Conservation (phyloP, 2,113 vertebrate genomes). For the Halcyon malimbica region DNA sequence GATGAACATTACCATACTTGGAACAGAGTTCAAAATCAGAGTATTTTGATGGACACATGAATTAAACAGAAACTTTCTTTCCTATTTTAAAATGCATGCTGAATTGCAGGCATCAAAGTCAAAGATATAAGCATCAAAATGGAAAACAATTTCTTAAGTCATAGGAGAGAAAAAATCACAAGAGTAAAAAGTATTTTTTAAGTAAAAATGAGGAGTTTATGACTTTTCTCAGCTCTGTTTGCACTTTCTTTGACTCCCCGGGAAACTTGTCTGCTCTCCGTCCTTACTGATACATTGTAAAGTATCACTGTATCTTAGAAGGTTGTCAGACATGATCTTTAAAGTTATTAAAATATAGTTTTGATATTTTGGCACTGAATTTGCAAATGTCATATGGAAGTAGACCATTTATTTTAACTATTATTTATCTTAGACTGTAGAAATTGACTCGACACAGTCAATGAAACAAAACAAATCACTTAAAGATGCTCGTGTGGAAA, state of each 20-base stretch:
- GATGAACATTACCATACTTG: not conserved
- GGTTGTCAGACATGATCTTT: too few relatives aligned
- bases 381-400: too few relatives aligned
- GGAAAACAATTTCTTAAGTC: not conserved
- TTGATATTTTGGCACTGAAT: too few relatives aligned
- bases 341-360: too few relatives aligned
- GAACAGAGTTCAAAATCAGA: not conserved
- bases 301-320: too few relatives aligned
- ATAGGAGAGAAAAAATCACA: not conserved
- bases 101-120: not conserved
- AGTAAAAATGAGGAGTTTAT: too few relatives aligned
- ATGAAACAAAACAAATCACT: not conserved
- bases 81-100: not conserved
- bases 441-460: not conserved
- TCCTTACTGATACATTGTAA: too few relatives aligned
- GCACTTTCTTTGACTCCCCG: too few relatives aligned
- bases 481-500: not conserved
- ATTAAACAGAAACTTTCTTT: not conserved
- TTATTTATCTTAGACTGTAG: conserved; percentile 11
- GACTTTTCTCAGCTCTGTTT: too few relatives aligned
- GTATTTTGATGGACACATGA: not conserved
- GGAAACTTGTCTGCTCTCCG: too few relatives aligned
- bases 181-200: not conserved
- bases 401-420: too few relatives aligned
- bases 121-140: not conserved